Evolutionary conservation across 2,797 vertebrate species (phyloP).

Genomic region (Megaceryle alcyon): DNA sequence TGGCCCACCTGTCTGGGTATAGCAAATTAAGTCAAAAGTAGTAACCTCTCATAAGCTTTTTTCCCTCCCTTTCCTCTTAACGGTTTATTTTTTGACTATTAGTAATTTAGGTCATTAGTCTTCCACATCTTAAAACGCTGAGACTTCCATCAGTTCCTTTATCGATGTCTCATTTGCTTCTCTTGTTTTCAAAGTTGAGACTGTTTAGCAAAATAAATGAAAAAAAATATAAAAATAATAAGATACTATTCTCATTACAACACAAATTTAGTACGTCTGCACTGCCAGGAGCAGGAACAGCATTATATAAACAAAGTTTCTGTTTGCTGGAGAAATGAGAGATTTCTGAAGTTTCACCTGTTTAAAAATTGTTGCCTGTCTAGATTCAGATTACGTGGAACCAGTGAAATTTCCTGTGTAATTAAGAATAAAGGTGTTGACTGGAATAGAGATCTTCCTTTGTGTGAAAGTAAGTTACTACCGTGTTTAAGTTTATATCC

Average conservation of each 20-base stretch:
- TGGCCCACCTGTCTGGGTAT: neutral
- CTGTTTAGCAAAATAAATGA: neutral
- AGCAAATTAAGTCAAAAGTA: neutral
- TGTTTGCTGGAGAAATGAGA: neutral
- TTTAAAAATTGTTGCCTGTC: neutral
- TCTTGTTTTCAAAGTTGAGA: neutral
- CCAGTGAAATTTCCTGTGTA: neutral
- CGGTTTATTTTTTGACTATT: neutral
- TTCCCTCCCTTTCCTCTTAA: neutral
- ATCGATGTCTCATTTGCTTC: neutral
- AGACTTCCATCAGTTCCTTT: neutral
- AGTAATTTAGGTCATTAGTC: neutral
- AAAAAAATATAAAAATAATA: neutral
- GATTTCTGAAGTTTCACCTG: neutral
- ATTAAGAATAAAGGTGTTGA: rapidly evolving
- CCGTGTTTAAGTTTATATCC: neutral
- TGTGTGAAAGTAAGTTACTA: slow-evolving; percentile 70
- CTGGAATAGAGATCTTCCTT: slow-evolving; percentile 18
- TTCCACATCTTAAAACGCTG: neutral
- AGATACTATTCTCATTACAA: neutral
- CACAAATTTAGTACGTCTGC: neutral
- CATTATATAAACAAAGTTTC: neutral
- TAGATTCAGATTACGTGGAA: slow-evolving; percentile 53
- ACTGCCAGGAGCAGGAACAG: no score
- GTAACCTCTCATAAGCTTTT: neutral